phyloP scores from a whole-genome alignment of 2,797 vertebrate species.

The Sebastes taczanowskii region DNA sequence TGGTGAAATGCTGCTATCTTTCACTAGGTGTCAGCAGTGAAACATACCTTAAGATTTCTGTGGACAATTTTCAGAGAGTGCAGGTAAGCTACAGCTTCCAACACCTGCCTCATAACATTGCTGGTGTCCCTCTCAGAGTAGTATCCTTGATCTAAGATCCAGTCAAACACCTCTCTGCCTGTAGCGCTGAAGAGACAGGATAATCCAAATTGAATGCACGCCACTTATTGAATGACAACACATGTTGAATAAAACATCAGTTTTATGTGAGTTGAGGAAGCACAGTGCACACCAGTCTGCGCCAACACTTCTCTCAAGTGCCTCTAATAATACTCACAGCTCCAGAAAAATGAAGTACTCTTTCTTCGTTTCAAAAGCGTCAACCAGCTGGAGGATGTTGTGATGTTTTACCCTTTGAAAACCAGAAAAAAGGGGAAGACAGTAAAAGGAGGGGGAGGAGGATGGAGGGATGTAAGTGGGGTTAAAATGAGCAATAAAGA shows the following conservation, averaged over 20 bases:
- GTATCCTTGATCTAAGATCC: constrained; percentile 99
- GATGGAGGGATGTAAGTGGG: neutral
- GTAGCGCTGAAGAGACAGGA: constrained; percentile 87
- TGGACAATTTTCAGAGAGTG: constrained; percentile 97
- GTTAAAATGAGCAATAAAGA: constrained; percentile 15
- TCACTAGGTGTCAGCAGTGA: constrained; percentile 66
- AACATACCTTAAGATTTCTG: constrained; percentile 94
- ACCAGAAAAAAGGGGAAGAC: constrained; percentile 8
- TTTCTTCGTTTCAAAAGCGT: constrained; percentile 96
- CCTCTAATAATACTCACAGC: constrained; percentile 87
- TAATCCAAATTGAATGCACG: neutral
- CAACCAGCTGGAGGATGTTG: constrained; percentile 96
- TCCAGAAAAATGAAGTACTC: constrained; percentile 98
- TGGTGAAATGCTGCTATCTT: constrained; percentile 32
- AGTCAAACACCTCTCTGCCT: constrained; percentile 98
- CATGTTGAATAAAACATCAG: constrained; percentile 8
- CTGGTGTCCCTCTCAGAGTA: constrained; percentile 98
- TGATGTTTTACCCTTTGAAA: constrained; percentile 94
- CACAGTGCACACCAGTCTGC: neutral
- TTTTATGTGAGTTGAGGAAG: neutral
- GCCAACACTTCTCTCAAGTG: constrained; percentile 9
- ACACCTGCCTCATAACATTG: constrained; percentile 96
- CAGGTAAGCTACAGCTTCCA: constrained; percentile 97
- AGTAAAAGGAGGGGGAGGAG: neutral
- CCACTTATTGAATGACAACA: constrained; percentile 6